These are phyloP conservation scores for Ophiothrix spiculata DNA, from an alignment of 35 echinoderm and acorn worm species.

Conservation along the genomic window DNA sequence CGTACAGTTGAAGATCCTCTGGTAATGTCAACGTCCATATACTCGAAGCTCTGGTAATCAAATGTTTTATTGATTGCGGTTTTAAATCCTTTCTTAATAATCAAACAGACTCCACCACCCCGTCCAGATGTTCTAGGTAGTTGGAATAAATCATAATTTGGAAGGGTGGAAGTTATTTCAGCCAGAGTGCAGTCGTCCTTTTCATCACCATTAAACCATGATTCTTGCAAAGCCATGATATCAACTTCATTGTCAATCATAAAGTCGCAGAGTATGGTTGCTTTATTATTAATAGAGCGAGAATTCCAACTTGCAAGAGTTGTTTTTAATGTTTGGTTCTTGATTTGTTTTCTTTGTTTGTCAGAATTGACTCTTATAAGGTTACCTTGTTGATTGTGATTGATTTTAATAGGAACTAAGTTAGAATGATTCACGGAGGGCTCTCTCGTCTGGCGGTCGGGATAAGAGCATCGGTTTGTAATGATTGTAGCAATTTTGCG, in stretches of 20 bases:
- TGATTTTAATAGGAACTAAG: not conserved
- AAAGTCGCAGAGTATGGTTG: not conserved
- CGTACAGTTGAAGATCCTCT: slow-evolving; percentile 1
- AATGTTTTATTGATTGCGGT: slow-evolving; percentile 1
- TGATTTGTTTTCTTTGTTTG: not conserved
- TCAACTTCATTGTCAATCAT: not conserved
- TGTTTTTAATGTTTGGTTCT: not conserved
- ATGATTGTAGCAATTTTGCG: too few relatives aligned
- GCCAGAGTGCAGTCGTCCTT: slow-evolving; percentile 5
- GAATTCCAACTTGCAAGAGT: not conserved
- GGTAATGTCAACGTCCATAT: not conserved
- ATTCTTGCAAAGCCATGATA: slow-evolving; percentile 9
- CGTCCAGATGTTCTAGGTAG: not conserved
- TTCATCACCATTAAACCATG: not conserved
- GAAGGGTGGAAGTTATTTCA: slow-evolving; percentile 4
- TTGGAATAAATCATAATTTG: too few relatives aligned
- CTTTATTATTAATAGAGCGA: slow-evolving; percentile 19
- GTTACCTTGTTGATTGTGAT: slow-evolving; percentile 26
- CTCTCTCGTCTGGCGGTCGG: too few relatives aligned
- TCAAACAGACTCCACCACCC: slow-evolving; percentile 5
- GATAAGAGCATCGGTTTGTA: too few relatives aligned
- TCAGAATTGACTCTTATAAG: not conserved
- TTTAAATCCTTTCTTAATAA: not conserved
- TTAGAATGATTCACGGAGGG: too few relatives aligned
- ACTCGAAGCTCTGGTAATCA: not conserved